These are phyloP conservation scores for Siniperca chuatsi DNA, from an alignment of 2,113 vertebrate genomes.

Conservation along the genomic window DNA sequence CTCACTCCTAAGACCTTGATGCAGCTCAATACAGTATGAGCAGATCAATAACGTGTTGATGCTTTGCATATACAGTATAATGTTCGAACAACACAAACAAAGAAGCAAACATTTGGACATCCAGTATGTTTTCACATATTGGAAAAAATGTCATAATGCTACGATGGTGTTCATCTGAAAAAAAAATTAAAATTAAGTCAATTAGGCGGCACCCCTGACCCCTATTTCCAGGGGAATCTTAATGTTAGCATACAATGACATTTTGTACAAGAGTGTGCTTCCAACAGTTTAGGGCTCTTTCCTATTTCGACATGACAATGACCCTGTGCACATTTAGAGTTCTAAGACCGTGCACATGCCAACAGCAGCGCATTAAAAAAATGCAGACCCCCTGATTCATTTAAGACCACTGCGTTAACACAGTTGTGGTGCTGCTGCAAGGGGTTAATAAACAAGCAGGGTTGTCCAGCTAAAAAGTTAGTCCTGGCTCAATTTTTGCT, in stretches of 20 bases:
- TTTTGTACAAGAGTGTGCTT: neutral
- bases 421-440: no score
- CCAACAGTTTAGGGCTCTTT: neutral
- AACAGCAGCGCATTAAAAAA: no score
- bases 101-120: neutral
- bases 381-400: no score
- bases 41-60: neutral
- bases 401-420: no score
- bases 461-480: neutral
- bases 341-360: neutral
- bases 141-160: neutral
- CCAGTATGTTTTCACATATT: neutral
- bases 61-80: neutral
- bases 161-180: neutral
- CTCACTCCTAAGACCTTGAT: neutral
- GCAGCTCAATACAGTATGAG: neutral
- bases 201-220: neutral
- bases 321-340: neutral
- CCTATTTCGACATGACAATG: neutral
- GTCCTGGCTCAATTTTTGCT: neutral
- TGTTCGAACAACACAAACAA: neutral
- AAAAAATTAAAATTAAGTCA: no score
- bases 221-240: neutral
- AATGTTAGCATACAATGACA: neutral
- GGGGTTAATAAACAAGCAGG: no score